Conservation (phyloP, 2,113 vertebrate species). For the Cyprinodon brontotheroides region DNA sequence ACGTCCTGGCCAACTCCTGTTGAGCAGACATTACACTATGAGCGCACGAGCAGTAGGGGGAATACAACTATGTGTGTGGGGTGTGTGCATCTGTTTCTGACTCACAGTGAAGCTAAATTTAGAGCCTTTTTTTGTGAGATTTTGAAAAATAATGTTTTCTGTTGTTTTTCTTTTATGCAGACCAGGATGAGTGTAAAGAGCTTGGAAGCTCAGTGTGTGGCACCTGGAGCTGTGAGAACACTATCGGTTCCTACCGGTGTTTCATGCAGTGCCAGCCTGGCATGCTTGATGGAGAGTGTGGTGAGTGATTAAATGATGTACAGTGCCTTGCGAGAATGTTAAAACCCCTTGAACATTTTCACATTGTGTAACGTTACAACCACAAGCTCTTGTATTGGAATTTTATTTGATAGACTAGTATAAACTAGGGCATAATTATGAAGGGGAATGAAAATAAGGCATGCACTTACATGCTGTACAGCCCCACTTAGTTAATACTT, state of each 20-base stretch:
- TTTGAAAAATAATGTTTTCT: slow-evolving; percentile 41
- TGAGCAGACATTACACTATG: slow-evolving; percentile 39
- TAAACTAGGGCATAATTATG: not conserved
- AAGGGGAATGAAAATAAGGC: not conserved
- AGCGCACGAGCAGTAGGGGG: slow-evolving; percentile 44
- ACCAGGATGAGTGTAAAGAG: slow-evolving; percentile 80
- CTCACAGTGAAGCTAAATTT: slow-evolving; percentile 47
- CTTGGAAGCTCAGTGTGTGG: slow-evolving; percentile 76
- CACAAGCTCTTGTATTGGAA: not conserved
- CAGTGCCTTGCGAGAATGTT: not conserved
- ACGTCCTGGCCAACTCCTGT: slow-evolving; percentile 58
- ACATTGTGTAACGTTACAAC: not conserved
- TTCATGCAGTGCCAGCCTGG: slow-evolving; percentile 75
- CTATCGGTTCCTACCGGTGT: slow-evolving; percentile 80
- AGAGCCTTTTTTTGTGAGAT: slow-evolving; percentile 52
- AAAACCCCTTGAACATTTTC: not conserved
- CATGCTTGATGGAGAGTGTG: slow-evolving; percentile 63
- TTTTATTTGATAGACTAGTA: not conserved
- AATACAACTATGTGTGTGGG: slow-evolving; percentile 38
- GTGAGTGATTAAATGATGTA: slow-evolving; percentile 63
- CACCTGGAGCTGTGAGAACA: slow-evolving; percentile 80
- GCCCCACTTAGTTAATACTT: not conserved
- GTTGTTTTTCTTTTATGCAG: slow-evolving; percentile 45
- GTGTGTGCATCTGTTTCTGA: slow-evolving; percentile 24
- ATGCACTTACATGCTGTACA: not conserved